A percentile compares a stretch with the other conserved stretches of the same genome.
Evolutionary conservation across 2,113 vertebrate species (phyloP).

Genomic region (Pseudorectes ferrugineus): DNA sequence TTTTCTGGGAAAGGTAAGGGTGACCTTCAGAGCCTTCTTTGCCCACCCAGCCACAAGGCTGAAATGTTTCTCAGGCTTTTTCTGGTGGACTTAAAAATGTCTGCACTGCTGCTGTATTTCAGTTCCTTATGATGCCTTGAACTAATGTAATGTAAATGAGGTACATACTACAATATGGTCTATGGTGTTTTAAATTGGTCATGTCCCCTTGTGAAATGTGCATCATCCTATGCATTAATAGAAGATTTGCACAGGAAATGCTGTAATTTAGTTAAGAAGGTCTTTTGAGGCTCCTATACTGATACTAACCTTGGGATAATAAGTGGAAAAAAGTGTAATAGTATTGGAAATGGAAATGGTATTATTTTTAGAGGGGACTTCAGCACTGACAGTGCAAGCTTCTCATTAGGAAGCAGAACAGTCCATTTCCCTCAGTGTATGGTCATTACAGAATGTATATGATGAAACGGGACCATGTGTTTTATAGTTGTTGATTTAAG

Average conservation of each 20-base stretch:
- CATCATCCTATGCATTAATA: neutral
- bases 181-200: neutral
- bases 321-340: neutral
- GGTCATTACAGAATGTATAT: neutral
- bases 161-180: accelerated
- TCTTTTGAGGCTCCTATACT: neutral
- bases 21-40: neutral
- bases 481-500: neutral
- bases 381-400: neutral
- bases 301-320: neutral
- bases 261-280: neutral
- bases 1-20: slow-evolving; percentile 81
- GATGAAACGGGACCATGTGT: neutral
- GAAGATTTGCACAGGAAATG: neutral
- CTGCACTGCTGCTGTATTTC: neutral
- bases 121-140: neutral
- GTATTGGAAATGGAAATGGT: neutral
- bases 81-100: neutral
- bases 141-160: neutral
- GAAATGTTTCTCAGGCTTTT: neutral
- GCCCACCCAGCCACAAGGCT: neutral
- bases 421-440: neutral
- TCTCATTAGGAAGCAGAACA: neutral
- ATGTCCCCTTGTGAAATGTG: neutral
- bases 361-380: neutral